phyloP scores from a whole-genome alignment of 2,888 invertebrate genomes.

The Taphrorychus bicolor region DNA sequence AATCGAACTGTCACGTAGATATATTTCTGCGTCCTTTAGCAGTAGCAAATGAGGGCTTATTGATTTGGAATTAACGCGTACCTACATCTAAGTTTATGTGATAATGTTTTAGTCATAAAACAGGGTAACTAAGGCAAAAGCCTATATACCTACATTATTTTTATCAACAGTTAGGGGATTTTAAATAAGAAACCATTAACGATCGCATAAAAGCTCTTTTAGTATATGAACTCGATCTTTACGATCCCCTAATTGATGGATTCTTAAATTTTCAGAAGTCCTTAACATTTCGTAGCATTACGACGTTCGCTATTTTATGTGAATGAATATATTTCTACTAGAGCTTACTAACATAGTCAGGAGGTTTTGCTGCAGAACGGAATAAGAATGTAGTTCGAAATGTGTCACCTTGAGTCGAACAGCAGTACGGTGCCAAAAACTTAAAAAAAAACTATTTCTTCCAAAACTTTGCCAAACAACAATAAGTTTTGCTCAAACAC shows the following conservation, averaged over 20 bases:
- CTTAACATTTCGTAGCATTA: conserved; percentile 19
- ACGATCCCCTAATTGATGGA: neutral
- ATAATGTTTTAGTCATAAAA: neutral
- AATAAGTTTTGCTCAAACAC: neutral
- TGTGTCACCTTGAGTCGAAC: neutral
- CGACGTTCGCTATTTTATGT: conserved; percentile 13
- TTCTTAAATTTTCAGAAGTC: conserved; percentile 21
- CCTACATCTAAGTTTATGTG: no score
- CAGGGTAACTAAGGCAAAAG: neutral
- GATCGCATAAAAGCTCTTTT: neutral
- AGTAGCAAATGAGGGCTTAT: no score
- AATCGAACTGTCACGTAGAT: neutral
- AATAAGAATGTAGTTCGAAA: no score
- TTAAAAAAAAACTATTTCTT: neutral
- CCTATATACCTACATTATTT: neutral
- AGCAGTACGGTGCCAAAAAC: neutral
- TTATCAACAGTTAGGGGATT: neutral
- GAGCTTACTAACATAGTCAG: conserved; percentile 20
- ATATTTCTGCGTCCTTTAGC: no score
- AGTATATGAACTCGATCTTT: no score
- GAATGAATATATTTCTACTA: conserved; percentile 31
- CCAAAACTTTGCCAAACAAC: neutral
- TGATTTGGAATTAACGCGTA: no score
- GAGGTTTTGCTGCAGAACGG: conserved; percentile 1
- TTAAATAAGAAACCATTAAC: neutral